These are phyloP conservation scores for Nothobranchius kuhntae DNA, from an alignment of 2,113 vertebrate species.

Conservation along the genomic window DNA sequence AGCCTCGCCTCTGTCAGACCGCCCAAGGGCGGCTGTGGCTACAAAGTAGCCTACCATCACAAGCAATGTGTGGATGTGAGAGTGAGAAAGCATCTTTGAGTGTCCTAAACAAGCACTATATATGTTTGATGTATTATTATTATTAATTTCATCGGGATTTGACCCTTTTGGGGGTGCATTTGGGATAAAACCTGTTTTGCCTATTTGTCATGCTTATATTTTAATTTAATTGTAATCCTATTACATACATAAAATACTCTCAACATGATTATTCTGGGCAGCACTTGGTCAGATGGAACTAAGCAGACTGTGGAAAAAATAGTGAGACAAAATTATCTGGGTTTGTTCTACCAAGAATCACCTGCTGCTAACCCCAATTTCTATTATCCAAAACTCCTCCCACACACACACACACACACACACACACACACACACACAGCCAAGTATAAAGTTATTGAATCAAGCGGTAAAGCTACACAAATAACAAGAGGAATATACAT, in stretches of 20 bases:
- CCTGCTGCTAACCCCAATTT: conserved; percentile 56
- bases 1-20: too few species aligned
- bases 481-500: neutral
- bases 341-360: conserved; percentile 37
- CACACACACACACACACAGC: neutral
- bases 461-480: neutral
- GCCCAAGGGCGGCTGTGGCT: too few species aligned
- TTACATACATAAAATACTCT: conserved; percentile 38
- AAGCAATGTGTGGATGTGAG: too few species aligned
- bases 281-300: conserved; percentile 15
- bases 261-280: conserved; percentile 38
- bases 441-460: too few species aligned
- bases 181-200: neutral
- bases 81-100: too few species aligned
- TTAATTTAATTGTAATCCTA: conserved; percentile 42
- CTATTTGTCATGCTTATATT: conserved; percentile 25
- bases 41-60: too few species aligned
- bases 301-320: conserved; percentile 6
- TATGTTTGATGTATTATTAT: too few species aligned
- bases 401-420: conserved; percentile 29
- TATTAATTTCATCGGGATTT: too few species aligned
- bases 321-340: neutral
- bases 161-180: neutral
- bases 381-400: conserved; percentile 45
- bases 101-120: too few species aligned